Evolutionary conservation across 2,113 vertebrate species (phyloP), one percentile per base, ranked within the genome.

Genomic region (Lonchura striata): DNA sequence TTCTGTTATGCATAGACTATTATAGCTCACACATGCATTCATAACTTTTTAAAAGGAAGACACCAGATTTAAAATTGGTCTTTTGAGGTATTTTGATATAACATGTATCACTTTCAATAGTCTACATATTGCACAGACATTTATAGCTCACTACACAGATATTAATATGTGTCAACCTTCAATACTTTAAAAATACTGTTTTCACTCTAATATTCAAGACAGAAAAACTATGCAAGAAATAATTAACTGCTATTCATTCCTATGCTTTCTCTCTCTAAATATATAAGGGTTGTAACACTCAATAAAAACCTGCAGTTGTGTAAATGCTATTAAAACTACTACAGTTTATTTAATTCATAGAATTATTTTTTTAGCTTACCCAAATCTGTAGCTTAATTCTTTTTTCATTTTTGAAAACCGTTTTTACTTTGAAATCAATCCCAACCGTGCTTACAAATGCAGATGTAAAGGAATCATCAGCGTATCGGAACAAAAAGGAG

Each of bases 391-490:
- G 98, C 95, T 99, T 99, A 98, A 99, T 99, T 97, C 99, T 98
- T 97, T 99, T 99, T 97, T 99, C 99, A 60, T 99, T 99, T 98
- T 98, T 99, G 97, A 99, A 99, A 86, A 99, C 99, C 0, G 99
- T 99, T 98, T 99, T 99, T 56, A 99, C 99, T 98, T 99, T 99
- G 97, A 99, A 99, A 98, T 99, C 99, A 5, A 99, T 99, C 82
- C 99, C 99, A 41, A 99, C 99, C 0, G 99, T 99, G 98, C 99
- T 99, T 97, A 99, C 99, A 25, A 99, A 99, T 52, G 99, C 99
- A 37, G 99, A 99, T 1, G 99, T 99, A 95, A 99, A 99, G 92
- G 99, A 99, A 89, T 99, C 99, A 30, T 99, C 99, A 7, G 99
- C 99, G 5, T 99, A 99, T 92, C 99, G 99, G 97, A 99, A 99